A percentile compares a stretch with the other conserved stretches of the same genome.
Conservation (phyloP, 1,140 invertebrate genomes). For the Macrobrachium rosenbergii region DNA sequence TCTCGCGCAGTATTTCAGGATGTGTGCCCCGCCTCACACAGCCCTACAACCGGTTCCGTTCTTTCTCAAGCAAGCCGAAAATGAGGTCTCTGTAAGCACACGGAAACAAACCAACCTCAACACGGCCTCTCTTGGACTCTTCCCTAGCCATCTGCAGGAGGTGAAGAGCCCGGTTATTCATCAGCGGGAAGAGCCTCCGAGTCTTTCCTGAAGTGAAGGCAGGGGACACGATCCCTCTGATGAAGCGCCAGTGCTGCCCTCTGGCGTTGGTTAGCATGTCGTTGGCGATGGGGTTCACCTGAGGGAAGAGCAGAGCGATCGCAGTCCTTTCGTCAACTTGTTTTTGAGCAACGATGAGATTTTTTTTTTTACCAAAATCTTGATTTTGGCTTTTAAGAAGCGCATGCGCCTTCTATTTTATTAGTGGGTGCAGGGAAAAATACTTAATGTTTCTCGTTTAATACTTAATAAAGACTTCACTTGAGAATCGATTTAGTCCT, state of each 20-base stretch:
- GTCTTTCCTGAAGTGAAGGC: slow-evolving; percentile 67
- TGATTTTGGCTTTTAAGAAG: too few species aligned
- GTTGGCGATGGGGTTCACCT: slow-evolving; percentile 65
- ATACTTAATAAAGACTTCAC: too few species aligned
- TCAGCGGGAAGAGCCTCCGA: slow-evolving; percentile 50
- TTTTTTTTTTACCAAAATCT: too few species aligned
- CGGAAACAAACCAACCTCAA: too few species aligned
- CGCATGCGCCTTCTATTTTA: too few species aligned
- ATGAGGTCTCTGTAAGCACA: neutral
- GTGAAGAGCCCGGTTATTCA: slow-evolving; percentile 25
- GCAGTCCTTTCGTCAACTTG: neutral
- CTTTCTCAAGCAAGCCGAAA: neutral
- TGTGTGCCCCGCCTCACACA: too few species aligned
- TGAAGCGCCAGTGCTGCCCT: slow-evolving; percentile 64
- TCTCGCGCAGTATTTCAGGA: too few species aligned
- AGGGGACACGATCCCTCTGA: slow-evolving; percentile 65
- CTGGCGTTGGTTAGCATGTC: slow-evolving; percentile 66
- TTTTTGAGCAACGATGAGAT: too few species aligned
- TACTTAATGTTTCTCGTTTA: too few species aligned
- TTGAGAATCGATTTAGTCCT: too few species aligned
- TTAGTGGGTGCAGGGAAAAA: too few species aligned
- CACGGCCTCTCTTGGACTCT: neutral
- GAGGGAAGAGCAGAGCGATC: neutral
- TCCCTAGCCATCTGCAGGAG: slow-evolving; percentile 15
- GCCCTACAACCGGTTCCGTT: too few species aligned